Base-by-base conservation (phyloP, 2,797 vertebrate species). In the Catharus ustulatus region DNA sequence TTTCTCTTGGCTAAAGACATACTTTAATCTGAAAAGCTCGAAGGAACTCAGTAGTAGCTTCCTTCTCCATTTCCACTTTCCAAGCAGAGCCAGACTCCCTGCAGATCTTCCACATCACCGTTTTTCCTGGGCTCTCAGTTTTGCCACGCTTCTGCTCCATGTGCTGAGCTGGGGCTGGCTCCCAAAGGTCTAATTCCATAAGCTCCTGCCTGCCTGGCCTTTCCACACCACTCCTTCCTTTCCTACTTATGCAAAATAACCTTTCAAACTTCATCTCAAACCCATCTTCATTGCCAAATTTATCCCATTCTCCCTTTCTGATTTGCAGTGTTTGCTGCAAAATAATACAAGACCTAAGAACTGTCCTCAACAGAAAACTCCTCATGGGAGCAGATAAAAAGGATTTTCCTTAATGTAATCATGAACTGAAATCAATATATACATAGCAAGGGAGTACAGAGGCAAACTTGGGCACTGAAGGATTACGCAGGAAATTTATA, bases 151-250 rank as follows among this genome's bases (percentile, higher is more conserved):
- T 15, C 58, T 69, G 69, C 40, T 71, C 80, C 29, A 3, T 0
- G 3, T 1, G 4, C 22, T 9, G 15, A 86, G 36, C 48, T 0
- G 1, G 43, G 24, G 38, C 51, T 63, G 79, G 30, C 10, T 92
- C 63, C 72, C 1, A 1, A 82, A 82, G 38, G 26, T 52, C 32
- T 7, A 5, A 19, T 17, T 64, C 75, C 30, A 15, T 19, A 42
- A 68, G 54, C 51, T 90, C 49, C 55, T 40, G n/a, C 40, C 43
- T 40, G n/a, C 40, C 43, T 40, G n/a, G 29, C 77, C 48, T 36
- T 49, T 32, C 54, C 1, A 2, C 30, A 38, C 14, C 1, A 4
- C 34, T 52, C 21, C 68, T 90, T 49, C 0, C 0, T 30, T 11
- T 46, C 15, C 36, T 51, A 4, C 18, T 58, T 13, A 48, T 2